phyloP scores from a whole-genome alignment of 2,888 invertebrate species.

The Drosophila greeni region DNA sequence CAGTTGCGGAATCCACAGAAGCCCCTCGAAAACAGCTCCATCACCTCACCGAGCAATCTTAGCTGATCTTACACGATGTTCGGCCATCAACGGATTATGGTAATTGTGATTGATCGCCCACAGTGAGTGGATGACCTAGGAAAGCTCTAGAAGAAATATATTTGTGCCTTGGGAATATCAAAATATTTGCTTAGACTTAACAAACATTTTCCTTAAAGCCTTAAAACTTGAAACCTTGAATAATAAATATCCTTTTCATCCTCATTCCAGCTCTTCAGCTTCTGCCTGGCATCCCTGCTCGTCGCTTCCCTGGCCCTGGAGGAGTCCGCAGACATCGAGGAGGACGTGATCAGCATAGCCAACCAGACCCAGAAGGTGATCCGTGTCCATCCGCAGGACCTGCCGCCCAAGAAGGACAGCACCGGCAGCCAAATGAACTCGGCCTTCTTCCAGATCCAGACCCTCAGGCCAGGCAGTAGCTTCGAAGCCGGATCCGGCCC shows the following conservation, averaged over 20 bases:
- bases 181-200: not conserved
- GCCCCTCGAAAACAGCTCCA: conserved; percentile 10
- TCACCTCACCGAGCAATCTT: conserved; percentile 11
- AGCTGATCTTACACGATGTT: conserved; percentile 52
- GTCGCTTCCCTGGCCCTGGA: conserved; percentile 14
- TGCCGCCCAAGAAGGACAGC: conserved; percentile 63
- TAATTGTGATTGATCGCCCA: conserved; percentile 56
- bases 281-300: conserved; percentile 9
- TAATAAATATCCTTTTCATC: not conserved
- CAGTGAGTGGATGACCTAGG: not conserved
- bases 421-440: conserved; percentile 65
- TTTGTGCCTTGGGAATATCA: not conserved
- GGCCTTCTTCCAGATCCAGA: conserved; percentile 72
- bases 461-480: conserved; percentile 51
- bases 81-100: conserved; percentile 55
- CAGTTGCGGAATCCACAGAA: conserved; percentile 48
- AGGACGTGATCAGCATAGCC: conserved; percentile 73
- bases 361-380: conserved; percentile 75
- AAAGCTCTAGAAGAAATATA: not conserved
- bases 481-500: not conserved
- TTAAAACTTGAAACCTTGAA: no score
- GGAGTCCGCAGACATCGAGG: conserved; percentile 57
- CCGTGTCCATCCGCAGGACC: conserved; percentile 71
- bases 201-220: no score
- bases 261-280: conserved; percentile 11